Percentiles rank a stretch among this genome's conserved stretches.
Conservation (phyloP, 2,888 invertebrate species). For the Hedya salicella region DNA sequence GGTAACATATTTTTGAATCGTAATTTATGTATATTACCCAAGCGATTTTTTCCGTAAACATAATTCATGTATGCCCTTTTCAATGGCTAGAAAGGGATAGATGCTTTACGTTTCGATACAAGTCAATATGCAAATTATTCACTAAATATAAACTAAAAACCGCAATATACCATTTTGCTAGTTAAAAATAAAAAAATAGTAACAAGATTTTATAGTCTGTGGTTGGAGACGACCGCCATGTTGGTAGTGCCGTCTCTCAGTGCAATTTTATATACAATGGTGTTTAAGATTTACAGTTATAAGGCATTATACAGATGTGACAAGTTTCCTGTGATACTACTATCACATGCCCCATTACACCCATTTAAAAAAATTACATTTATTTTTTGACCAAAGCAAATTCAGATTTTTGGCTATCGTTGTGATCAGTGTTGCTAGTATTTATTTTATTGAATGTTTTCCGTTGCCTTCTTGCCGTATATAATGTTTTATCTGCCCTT, state of each 20-base stretch:
- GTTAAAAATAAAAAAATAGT: background rate
- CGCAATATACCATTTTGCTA: background rate
- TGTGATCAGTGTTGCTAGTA: constrained; percentile 6
- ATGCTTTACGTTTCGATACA: too few relatives aligned
- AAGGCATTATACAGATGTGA: constrained; percentile 21
- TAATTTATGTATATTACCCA: too few relatives aligned
- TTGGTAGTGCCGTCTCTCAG: background rate
- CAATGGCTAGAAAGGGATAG: too few relatives aligned
- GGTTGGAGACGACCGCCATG: background rate
- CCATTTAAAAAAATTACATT: background rate
- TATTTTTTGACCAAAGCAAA: background rate
- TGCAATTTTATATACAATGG: constrained; percentile 27
- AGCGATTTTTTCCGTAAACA: too few relatives aligned
- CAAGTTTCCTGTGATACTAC: constrained; percentile 35
- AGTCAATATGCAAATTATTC: too few relatives aligned
- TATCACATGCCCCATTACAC: too few relatives aligned
- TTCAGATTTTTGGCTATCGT: background rate
- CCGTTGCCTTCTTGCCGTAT: constrained; percentile 6
- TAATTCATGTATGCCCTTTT: too few relatives aligned
- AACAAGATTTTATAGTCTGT: background rate
- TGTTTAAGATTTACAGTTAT: constrained; percentile 22
- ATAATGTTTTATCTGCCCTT: background rate
- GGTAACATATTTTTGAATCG: too few relatives aligned
- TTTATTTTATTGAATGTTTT: constrained; percentile 1
- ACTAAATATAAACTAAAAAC: too few relatives aligned